These are phyloP conservation scores for Cataglyphis hispanica DNA, from an alignment of 1,140 invertebrate genomes.

Conservation along the genomic window DNA sequence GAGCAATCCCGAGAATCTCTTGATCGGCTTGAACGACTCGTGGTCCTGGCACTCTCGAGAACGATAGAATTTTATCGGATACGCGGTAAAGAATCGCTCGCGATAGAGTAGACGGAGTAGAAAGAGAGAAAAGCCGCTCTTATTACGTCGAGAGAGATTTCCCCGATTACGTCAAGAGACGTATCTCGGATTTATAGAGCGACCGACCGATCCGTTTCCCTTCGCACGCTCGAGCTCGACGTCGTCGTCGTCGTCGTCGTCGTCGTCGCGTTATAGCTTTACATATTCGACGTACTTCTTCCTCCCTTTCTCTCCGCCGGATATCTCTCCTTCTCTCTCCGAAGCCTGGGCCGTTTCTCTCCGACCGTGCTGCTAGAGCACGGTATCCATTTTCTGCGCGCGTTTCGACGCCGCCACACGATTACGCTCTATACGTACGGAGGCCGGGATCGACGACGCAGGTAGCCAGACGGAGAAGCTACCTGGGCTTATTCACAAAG, in stretches of 20 bases:
- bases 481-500: too few relatives aligned
- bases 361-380: slow-evolving; percentile 62
- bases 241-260: slow-evolving; percentile 16
- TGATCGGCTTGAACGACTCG: slow-evolving; percentile 53
- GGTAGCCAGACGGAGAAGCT: neutral
- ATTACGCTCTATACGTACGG: slow-evolving; percentile 32
- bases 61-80: neutral
- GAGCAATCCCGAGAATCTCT: slow-evolving; percentile 48
- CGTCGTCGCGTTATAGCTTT: neutral
- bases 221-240: slow-evolving; percentile 10
- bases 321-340: slow-evolving; percentile 56
- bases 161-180: too few relatives aligned
- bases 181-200: neutral
- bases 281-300: slow-evolving; percentile 48
- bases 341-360: slow-evolving; percentile 42
- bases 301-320: slow-evolving; percentile 44
- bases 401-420: slow-evolving; percentile 58
- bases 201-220: slow-evolving; percentile 29
- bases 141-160: neutral
- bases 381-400: slow-evolving; percentile 75
- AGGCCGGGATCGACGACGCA: slow-evolving; percentile 34
- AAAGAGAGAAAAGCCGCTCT: too few relatives aligned
- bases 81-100: neutral
- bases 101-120: neutral
- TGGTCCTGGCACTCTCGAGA: slow-evolving; percentile 49